Percentiles rank a stretch among this genome's conserved stretches.
These are phyloP conservation scores for Crocallis elinguaria DNA, from an alignment of 2,888 invertebrate species.

Conservation along the genomic window DNA sequence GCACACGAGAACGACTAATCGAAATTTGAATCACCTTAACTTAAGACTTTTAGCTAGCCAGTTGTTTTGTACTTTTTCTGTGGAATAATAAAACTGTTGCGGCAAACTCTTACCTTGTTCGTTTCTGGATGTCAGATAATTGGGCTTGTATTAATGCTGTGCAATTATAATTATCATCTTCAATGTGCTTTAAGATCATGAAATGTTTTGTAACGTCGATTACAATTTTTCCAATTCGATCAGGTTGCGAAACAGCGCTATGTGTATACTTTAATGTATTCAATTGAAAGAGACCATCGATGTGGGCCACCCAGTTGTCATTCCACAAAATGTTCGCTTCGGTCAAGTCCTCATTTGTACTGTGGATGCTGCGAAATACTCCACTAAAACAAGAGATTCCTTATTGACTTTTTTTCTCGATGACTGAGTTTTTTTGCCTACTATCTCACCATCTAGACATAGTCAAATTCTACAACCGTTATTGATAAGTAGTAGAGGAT, in stretches of 20 bases:
- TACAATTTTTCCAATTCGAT: conserved; percentile 46
- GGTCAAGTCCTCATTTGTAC: conserved; percentile 38
- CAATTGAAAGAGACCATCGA: conserved; percentile 92
- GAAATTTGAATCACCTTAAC: too few species aligned
- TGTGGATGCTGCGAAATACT: conserved; percentile 47
- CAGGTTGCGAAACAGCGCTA: conserved; percentile 86
- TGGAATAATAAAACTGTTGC: too few species aligned
- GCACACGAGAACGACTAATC: too few species aligned
- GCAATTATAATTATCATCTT: not conserved
- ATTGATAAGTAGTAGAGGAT: too few species aligned
- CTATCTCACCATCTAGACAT: too few species aligned
- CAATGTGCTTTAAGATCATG: not conserved
- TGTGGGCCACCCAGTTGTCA: conserved; percentile 91
- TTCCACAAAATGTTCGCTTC: conserved; percentile 82
- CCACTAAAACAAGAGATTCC: conserved; percentile 43
- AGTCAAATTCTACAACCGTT: too few species aligned
- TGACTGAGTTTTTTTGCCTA: too few species aligned
- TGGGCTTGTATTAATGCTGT: not conserved
- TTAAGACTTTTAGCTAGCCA: too few species aligned
- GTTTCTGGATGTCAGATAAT: not conserved
- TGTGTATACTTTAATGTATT: conserved; percentile 85
- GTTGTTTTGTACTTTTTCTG: too few species aligned
- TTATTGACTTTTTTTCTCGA: not conserved
- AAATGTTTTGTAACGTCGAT: conserved; percentile 40
- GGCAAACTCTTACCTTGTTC: not conserved